These are phyloP conservation scores for Cygnus olor DNA, from an alignment of 2,797 vertebrate genomes.

Conservation along the genomic window DNA sequence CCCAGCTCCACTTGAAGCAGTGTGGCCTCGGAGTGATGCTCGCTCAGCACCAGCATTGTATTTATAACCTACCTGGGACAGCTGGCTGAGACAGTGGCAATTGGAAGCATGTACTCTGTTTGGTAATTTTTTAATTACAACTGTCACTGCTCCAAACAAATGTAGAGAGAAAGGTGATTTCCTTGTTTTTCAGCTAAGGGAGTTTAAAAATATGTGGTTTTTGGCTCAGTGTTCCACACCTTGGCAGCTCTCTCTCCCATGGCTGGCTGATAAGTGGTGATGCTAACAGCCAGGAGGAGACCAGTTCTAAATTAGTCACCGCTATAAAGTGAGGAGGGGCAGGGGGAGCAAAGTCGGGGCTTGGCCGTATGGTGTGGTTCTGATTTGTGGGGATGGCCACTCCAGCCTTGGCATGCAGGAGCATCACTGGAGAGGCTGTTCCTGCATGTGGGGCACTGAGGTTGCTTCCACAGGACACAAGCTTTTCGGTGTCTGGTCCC, in stretches of 20 bases:
- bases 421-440: neutral
- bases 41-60: neutral
- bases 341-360: neutral
- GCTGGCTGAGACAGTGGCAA: neutral
- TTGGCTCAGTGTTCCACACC: neutral
- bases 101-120: neutral
- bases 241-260: neutral
- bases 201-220: neutral
- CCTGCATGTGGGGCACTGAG: fast-evolving
- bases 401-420: fast-evolving
- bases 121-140: neutral
- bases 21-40: neutral
- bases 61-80: neutral
- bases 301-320: fast-evolving
- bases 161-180: neutral
- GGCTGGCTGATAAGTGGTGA: neutral
- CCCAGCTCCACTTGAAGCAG: neutral
- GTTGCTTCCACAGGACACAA: neutral
- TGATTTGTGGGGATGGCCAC: fast-evolving
- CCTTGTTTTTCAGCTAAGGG: neutral
- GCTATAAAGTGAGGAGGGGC: neutral
- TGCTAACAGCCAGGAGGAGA: neutral
- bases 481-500: neutral
- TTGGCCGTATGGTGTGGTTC: neutral
- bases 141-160: neutral